Conservation (phyloP, 2,888 invertebrate species). For the Aleiodes leptofemur region DNA sequence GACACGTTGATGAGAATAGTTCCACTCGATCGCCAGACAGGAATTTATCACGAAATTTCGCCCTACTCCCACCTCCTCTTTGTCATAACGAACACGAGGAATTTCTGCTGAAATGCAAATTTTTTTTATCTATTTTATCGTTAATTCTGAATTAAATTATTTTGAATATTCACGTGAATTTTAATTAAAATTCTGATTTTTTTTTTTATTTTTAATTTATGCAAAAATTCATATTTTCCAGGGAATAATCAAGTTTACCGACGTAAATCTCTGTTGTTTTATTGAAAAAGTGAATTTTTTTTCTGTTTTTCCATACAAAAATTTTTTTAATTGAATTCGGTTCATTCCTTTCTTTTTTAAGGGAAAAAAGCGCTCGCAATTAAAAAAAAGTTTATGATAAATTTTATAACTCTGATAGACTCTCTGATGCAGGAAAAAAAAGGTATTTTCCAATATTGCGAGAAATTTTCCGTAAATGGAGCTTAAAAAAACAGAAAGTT, state of each 20-base stretch:
- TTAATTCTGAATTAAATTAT: neutral
- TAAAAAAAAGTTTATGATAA: neutral
- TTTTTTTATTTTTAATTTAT: neutral
- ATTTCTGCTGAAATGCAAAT: no score
- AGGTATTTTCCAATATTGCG: neutral
- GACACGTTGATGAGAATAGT: no score
- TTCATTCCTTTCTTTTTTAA: neutral
- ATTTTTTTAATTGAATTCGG: neutral
- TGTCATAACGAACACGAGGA: no score
- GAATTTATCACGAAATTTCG: no score
- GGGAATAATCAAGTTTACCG: neutral
- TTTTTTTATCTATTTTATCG: no score
- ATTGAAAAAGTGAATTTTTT: no score
- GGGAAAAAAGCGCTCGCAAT: neutral
- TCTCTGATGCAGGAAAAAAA: neutral
- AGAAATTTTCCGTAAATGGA: neutral
- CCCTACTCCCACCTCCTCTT: no score
- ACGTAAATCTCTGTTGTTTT: no score
- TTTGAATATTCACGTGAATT: neutral
- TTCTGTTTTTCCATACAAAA: neutral
- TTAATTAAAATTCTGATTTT: neutral
- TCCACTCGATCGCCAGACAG: no score
- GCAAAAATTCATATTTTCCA: neutral
- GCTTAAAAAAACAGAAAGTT: constrained; percentile 4
- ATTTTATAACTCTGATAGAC: neutral